Base-by-base conservation (phyloP, 2,888 invertebrate genomes). In the Hetaerina titia region DNA sequence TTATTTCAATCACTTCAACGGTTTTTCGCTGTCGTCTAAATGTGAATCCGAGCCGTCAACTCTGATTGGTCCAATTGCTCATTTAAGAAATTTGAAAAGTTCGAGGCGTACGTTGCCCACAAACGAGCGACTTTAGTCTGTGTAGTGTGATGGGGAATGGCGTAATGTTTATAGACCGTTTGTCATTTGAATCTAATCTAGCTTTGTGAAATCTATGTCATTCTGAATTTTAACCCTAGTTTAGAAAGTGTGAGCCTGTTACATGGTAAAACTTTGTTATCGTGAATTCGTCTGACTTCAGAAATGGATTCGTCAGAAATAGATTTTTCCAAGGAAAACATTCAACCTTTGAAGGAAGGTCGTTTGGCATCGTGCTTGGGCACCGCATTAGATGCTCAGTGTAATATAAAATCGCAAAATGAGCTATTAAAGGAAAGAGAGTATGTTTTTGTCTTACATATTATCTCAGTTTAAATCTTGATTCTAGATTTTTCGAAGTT, bases 261-360 rank as follows among this genome's bases (percentile, higher is more conserved):
- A 31, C 31, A 11, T 81, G 81, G 19, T 31, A 15, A 31, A 25
- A 4, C 15, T 6, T n/a, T 8, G 69, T 2, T 9, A 22, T 74
- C 31, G 31, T 81, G 11, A 2, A 25, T 19, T 31, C 64, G 17
- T 25, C 58, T 45, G 25, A 25, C 56, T 81, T 11, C 19, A 25
- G 94, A 31, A 95, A 95, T 60, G 89, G 88, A 95, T 96, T 96
- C 96, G 57, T 96, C 97, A 95, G 96, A 96, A 57, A 96, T 97
- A 95, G 96, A 97, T 95, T 96, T 96, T 94, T 97, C 98, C 96
- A 99, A 99, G 97, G 99, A 99, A 97, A 99, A 99, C 97, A 99
- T 99, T 96, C 99, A 99, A 96, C 99, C 99, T 94, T 97, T 99
- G 95, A 98, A 98, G 96, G 98, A 98, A 96, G 99, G 99, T 88